Evolutionary conservation across 2,888 invertebrate species (phyloP).

Genomic region (Oithona nana): DNA sequence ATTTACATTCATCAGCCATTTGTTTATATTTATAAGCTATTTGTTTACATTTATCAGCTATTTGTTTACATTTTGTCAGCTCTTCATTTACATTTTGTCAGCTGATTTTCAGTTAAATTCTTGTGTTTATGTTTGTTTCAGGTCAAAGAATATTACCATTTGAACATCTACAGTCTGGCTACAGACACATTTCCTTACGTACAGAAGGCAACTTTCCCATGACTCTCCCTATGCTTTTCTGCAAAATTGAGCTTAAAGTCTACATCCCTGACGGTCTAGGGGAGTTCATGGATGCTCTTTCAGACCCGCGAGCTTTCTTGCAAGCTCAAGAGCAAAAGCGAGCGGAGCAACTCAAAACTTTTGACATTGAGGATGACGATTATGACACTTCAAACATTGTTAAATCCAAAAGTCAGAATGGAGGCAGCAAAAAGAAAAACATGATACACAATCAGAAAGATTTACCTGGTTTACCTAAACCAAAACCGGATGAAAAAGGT

Average conservation of each 20-base stretch:
- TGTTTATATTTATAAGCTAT: too few relatives aligned
- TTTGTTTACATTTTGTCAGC: too few relatives aligned
- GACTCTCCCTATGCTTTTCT: constrained; percentile 96
- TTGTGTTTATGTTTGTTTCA: too few relatives aligned
- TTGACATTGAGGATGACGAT: constrained; percentile 85
- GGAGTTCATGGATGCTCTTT: constrained; percentile 95
- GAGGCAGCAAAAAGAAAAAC: constrained; percentile 9
- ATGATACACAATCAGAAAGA: constrained; percentile 1
- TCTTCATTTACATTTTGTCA: too few relatives aligned
- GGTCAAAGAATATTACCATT: constrained; percentile 91
- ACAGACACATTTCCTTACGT: constrained; percentile 85
- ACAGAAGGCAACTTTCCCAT: constrained; percentile 98
- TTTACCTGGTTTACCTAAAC: background rate
- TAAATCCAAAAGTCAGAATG: background rate
- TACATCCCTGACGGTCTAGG: constrained; percentile 96
- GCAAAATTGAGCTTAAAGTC: constrained; percentile 95
- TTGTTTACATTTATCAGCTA: too few relatives aligned
- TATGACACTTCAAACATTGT: constrained; percentile 31
- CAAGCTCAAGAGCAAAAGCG: constrained; percentile 69
- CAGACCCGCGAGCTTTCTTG: constrained; percentile 79
- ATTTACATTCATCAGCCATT: too few relatives aligned
- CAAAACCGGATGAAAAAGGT: constrained; percentile 4
- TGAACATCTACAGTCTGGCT: constrained; percentile 93
- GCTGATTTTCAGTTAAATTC: too few relatives aligned
- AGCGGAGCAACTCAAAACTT: constrained; percentile 76